phyloP scores from a whole-genome alignment of 2,113 vertebrate species.

The Xiphorhynchus elegans region DNA sequence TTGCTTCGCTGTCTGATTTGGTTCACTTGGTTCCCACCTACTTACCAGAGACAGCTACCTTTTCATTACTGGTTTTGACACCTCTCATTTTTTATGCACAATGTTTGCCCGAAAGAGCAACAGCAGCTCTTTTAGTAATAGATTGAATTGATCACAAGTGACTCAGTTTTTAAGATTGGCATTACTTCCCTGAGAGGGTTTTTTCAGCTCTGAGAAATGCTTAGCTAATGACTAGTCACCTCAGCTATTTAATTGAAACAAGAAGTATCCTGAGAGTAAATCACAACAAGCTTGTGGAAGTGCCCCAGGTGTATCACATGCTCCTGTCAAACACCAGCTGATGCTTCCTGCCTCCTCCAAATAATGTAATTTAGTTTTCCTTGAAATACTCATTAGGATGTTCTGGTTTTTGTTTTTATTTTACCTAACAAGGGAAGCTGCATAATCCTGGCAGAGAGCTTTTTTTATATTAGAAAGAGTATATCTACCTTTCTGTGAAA shows the following conservation, averaged over 20 bases:
- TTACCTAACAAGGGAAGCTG: not conserved
- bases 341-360: not conserved
- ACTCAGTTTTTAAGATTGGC: not conserved
- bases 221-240: not conserved
- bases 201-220: not conserved
- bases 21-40: not conserved
- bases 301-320: not conserved
- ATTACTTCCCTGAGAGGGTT: not conserved
- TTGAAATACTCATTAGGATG: not conserved
- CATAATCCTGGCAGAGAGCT: not conserved
- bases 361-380: not conserved
- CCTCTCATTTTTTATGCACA: slow-evolving; percentile 4
- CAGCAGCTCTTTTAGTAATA: not conserved
- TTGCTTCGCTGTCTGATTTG: not conserved
- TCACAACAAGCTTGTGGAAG: not conserved
- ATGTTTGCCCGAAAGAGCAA: not conserved
- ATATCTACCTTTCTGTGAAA: slow-evolving; percentile 1
- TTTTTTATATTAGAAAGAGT: not conserved
- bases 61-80: slow-evolving; percentile 4
- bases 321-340: not conserved
- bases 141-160: not conserved
- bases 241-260: not conserved
- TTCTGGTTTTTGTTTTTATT: accelerated
- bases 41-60: not conserved
- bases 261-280: not conserved